Percentiles rank a stretch among this genome's conserved stretches.
These are phyloP conservation scores for Oreochromis tanganicae DNA, from an alignment of 2,113 vertebrate genomes.

Conservation along the genomic window DNA sequence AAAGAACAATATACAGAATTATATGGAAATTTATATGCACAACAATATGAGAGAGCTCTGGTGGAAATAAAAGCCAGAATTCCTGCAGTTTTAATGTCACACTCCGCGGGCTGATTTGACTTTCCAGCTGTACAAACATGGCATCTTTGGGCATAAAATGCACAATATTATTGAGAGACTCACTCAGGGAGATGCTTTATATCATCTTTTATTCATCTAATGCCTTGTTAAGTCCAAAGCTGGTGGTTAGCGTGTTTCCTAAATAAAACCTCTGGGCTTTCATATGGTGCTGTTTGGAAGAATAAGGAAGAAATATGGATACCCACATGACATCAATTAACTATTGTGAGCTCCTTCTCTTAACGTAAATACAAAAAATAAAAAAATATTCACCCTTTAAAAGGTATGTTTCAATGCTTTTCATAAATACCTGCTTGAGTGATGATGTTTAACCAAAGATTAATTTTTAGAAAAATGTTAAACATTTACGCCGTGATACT, in stretches of 20 bases:
- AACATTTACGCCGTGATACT: not conserved
- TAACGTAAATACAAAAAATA: not conserved
- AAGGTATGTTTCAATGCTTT: not conserved
- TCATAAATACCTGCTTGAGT: not conserved
- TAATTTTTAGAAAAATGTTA: not conserved
- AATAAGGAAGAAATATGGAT: not conserved
- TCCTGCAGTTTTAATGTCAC: not conserved
- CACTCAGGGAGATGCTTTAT: not conserved
- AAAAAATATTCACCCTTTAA: not conserved
- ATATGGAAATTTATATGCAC: not conserved
- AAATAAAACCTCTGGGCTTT: not conserved
- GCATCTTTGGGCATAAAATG: slow-evolving; percentile 9
- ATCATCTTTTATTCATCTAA: not conserved
- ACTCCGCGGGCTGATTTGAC: not conserved
- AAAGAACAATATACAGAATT: not conserved
- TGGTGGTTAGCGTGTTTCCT: not conserved
- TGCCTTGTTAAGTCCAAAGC: slow-evolving; percentile 8
- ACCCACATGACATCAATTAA: not conserved
- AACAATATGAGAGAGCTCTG: not conserved
- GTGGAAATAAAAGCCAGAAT: not conserved
- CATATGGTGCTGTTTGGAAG: not conserved
- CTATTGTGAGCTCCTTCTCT: not conserved
- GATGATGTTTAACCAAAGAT: not conserved
- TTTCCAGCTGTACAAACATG: slow-evolving; percentile 28
- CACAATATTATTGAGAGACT: not conserved